Evolutionary conservation across 2,888 invertebrate genomes (phyloP), one percentile per base, ranked within the genome.

Genomic region (Ptychoptera albimana): DNA sequence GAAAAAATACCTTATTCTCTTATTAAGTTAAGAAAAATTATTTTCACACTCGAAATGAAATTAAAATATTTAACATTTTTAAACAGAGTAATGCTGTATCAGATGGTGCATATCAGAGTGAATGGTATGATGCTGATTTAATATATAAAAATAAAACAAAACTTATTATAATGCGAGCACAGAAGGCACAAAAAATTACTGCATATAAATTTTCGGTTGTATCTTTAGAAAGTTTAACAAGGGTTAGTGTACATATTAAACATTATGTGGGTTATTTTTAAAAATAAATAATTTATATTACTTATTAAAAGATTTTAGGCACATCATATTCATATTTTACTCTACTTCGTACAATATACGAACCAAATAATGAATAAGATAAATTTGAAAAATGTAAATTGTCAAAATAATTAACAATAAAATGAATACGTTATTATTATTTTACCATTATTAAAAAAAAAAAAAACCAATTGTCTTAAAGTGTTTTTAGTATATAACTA

Each of bases 191-290:
- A 14, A 56, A 55, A 0, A 55, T 61, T 23, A 53, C 55, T 8
- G 58, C 60, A 3, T 58, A 58, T 10, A 59, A 58, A 16, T 60
- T 60, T 52, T 56, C 58, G 39, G 56, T 59, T 15, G 56, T 61
- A 8, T 60, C 60, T 1, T 53, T 61, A 37, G 47, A 53, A 5
- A 57, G 58, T 5, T 61, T 60, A 41, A 60, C 56, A 55, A 60
- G 57, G 45, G 61, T 61, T 48, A 53, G 9, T 12, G 2, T 30
- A 15, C 9, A 30, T 2, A 30, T n/a, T n/a, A n/a, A 11, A n/a
- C 2, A 29, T n/a, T 39, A 13, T 1, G 13, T n/a, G 11, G 12
- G 2, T 8, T 9, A 7, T 30, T 16, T 39, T 30, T 8, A 7
- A n/a, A n/a, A 30, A 30, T 30, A 13, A 30, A 30, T n/a, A 12